These are phyloP conservation scores for Nannoperca obscura DNA, from an alignment of 2,797 vertebrate species.

Conservation along the genomic window DNA sequence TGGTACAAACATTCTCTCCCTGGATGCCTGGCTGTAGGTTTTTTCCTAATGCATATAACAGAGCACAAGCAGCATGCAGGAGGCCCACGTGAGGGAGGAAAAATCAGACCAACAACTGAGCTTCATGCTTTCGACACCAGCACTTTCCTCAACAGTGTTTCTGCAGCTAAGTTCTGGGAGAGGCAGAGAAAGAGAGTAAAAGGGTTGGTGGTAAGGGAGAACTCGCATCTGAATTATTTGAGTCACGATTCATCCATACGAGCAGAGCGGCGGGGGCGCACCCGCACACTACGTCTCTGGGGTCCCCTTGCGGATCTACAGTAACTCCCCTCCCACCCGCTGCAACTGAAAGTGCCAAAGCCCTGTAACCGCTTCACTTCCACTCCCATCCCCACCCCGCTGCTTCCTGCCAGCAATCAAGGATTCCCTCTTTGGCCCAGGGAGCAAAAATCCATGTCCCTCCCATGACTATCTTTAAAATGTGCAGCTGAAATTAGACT, in stretches of 20 bases:
- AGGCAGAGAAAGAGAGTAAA: constrained; percentile 49
- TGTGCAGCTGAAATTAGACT: constrained; percentile 37
- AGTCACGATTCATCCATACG: constrained; percentile 69
- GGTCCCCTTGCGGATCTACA: constrained; percentile 52
- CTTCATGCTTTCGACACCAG: constrained; percentile 35
- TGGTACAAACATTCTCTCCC: constrained; percentile 4
- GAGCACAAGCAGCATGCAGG: constrained; percentile 33
- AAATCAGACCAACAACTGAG: constrained; percentile 37
- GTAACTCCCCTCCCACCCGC: constrained; percentile 37
- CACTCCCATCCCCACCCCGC: constrained; percentile 61
- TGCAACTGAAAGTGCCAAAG: constrained; percentile 68
- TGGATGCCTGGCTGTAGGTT: constrained; percentile 20
- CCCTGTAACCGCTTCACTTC: constrained; percentile 47
- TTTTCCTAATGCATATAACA: constrained; percentile 58
- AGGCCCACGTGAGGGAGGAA: constrained; percentile 44
- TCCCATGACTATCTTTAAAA: constrained; percentile 28
- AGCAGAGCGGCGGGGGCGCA: constrained; percentile 35
- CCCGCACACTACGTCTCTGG: constrained; percentile 28
- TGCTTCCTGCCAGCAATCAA: constrained; percentile 42
- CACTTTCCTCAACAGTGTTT: constrained; percentile 28
- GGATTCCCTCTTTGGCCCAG: constrained; percentile 61
- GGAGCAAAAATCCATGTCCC: constrained; percentile 43
- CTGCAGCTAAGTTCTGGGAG: constrained; percentile 58
- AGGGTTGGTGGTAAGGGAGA: constrained; percentile 27
- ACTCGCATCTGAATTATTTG: constrained; percentile 51